These are phyloP conservation scores for Caracal caracal DNA, from an alignment of 2,113 vertebrate species.

Conservation along the genomic window DNA sequence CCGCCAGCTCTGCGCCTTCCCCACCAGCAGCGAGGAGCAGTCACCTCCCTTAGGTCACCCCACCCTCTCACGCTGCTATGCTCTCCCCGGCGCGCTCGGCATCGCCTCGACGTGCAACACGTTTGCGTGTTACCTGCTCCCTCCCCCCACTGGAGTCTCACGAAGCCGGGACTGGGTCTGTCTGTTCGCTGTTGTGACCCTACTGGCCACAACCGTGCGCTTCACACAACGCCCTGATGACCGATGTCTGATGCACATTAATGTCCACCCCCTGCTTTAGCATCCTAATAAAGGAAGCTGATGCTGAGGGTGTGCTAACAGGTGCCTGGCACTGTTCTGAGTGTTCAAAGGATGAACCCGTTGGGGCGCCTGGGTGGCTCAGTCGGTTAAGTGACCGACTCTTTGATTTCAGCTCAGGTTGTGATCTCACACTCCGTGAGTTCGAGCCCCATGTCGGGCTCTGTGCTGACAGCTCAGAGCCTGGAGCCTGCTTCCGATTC, in stretches of 20 bases:
- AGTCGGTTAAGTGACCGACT: too few relatives aligned
- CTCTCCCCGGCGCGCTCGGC: neutral
- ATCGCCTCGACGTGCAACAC: rapidly evolving
- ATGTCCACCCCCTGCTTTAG: too few relatives aligned
- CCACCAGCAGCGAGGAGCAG: neutral
- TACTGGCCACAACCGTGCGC: rapidly evolving
- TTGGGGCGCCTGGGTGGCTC: neutral
- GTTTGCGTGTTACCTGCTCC: rapidly evolving
- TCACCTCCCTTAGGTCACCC: rapidly evolving
- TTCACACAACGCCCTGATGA: rapidly evolving
- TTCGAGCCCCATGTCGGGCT: too few relatives aligned
- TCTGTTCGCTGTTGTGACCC: neutral
- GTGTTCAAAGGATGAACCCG: neutral
- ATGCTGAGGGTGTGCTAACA: too few relatives aligned
- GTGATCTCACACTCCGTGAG: too few relatives aligned
- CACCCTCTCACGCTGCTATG: rapidly evolving
- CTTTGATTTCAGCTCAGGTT: too few relatives aligned
- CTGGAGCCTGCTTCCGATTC: too few relatives aligned
- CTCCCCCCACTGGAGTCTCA: neutral
- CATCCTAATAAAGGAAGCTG: neutral
- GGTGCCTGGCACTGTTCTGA: too few relatives aligned
- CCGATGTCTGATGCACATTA: rapidly evolving
- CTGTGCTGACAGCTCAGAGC: too few relatives aligned
- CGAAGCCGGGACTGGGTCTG: neutral
- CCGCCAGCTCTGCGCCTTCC: neutral